Conservation (phyloP, 1,140 invertebrate species). For the Helicorthomorpha holstii region DNA sequence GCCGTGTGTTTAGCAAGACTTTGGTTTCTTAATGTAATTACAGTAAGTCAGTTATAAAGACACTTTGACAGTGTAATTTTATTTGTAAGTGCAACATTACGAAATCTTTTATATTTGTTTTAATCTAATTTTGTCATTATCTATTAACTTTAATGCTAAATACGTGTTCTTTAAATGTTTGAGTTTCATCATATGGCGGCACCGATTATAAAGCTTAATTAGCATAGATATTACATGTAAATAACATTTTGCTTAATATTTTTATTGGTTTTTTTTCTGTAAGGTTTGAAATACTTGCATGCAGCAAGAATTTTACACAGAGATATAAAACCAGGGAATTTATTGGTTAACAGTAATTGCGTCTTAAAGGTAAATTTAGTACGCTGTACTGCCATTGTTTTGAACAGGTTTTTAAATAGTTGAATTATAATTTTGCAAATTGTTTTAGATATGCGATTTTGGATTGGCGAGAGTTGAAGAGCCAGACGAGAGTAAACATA, state of each 20-base stretch:
- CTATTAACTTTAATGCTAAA: too few species aligned
- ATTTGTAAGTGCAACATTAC: too few species aligned
- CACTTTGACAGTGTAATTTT: too few species aligned
- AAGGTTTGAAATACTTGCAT: constrained; percentile 94
- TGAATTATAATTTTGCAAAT: background rate
- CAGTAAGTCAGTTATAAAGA: too few species aligned
- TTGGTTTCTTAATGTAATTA: too few species aligned
- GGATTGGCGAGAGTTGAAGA: constrained; percentile 88
- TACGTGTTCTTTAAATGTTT: background rate
- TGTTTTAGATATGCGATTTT: constrained; percentile 83
- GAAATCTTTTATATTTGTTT: too few species aligned
- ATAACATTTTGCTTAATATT: constrained; percentile 14
- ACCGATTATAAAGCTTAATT: too few species aligned
- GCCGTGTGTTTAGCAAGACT: background rate
- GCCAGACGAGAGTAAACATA: constrained; percentile 73
- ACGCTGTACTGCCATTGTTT: background rate
- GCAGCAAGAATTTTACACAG: constrained; percentile 92
- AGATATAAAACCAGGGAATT: constrained; percentile 98
- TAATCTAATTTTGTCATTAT: too few species aligned
- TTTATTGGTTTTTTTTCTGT: constrained; percentile 19
- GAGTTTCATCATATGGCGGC: background rate
- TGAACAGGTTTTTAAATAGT: background rate
- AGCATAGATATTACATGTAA: constrained; percentile 3
- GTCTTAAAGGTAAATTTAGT: constrained; percentile 65
- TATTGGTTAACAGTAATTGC: constrained; percentile 96